Conservation (phyloP, 2,888 invertebrate species). For the Zootermopsis nevadensis region DNA sequence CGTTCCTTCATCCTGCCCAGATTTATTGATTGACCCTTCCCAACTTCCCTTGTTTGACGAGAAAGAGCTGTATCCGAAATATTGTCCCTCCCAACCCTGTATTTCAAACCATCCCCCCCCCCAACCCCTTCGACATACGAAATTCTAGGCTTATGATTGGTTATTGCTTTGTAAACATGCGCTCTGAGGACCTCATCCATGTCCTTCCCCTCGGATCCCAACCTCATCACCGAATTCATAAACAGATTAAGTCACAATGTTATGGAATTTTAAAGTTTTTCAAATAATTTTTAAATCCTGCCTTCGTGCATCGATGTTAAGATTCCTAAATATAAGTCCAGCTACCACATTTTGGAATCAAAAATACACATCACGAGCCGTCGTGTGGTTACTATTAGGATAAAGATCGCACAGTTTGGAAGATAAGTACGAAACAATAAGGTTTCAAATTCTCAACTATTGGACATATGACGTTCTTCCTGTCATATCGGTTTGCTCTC, state of each 20-base stretch:
- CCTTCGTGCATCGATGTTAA: too few relatives aligned
- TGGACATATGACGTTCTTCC: neutral
- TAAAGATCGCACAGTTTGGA: too few relatives aligned
- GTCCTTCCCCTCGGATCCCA: neutral
- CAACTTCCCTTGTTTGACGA: slow-evolving; percentile 5
- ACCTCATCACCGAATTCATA: neutral
- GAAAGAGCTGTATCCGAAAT: slow-evolving; percentile 31
- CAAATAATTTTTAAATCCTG: too few relatives aligned
- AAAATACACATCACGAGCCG: too few relatives aligned
- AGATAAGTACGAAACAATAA: too few relatives aligned
- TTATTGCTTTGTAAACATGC: slow-evolving; percentile 39
- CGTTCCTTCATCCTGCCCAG: slow-evolving; percentile 26
- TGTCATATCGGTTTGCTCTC: neutral
- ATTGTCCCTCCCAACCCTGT: neutral
- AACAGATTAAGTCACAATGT: neutral
- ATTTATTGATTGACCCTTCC: slow-evolving; percentile 36
- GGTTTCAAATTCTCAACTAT: too few relatives aligned
- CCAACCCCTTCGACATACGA: neutral
- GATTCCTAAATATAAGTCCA: too few relatives aligned
- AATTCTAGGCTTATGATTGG: slow-evolving; percentile 31
- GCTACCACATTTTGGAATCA: too few relatives aligned
- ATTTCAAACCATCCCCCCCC: neutral
- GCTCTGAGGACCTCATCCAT: slow-evolving; percentile 9
- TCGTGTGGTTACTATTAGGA: too few relatives aligned
- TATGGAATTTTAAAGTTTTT: neutral